Percentiles rank a stretch among this genome's conserved stretches.
These are phyloP conservation scores for Gobionotothen gibberifrons DNA, from an alignment of 2,797 vertebrate genomes.

Conservation along the genomic window DNA sequence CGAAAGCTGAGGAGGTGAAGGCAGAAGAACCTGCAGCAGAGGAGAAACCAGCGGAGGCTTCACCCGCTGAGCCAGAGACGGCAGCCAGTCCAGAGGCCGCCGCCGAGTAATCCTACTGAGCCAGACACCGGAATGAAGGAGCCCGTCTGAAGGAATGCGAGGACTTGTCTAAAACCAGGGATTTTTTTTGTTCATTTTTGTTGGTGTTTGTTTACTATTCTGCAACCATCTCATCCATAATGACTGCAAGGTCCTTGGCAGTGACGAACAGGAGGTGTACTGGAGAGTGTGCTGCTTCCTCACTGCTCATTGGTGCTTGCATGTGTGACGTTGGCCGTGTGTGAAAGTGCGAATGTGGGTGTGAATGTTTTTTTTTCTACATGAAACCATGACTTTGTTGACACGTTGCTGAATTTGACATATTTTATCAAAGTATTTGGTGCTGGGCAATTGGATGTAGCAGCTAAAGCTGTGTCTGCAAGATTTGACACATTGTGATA, in stretches of 20 bases:
- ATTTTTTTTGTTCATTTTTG: conserved; percentile 89
- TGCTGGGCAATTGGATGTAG: conserved; percentile 89
- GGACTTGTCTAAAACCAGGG: conserved; percentile 99
- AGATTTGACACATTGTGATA: conserved; percentile 87
- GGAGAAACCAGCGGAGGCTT: conserved; percentile 86
- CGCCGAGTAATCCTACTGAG: conserved; percentile 83
- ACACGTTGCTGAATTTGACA: conserved; percentile 77
- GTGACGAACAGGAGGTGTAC: conserved; percentile 75
- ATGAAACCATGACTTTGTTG: conserved; percentile 77
- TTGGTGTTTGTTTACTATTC: conserved; percentile 85
- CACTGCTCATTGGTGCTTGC: conserved; percentile 80
- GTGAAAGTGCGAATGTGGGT: conserved; percentile 71
- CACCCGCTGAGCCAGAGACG: conserved; percentile 85
- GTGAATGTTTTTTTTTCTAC: conserved; percentile 64
- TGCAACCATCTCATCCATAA: conserved; percentile 81
- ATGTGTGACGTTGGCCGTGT: conserved; percentile 78
- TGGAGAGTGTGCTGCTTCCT: conserved; percentile 73
- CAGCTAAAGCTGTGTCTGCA: conserved; percentile 87
- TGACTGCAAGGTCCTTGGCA: conserved; percentile 80
- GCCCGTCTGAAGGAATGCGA: conserved; percentile 95
- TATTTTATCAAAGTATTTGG: conserved; percentile 84
- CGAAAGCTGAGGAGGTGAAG: conserved; percentile 69
- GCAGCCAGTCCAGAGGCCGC: conserved; percentile 89
- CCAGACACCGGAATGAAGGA: conserved; percentile 76
- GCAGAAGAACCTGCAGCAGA: conserved; percentile 62